Evolutionary conservation across 35 echinoderm and acorn worm species (phyloP).

Genomic region (Chiridota heheva): DNA sequence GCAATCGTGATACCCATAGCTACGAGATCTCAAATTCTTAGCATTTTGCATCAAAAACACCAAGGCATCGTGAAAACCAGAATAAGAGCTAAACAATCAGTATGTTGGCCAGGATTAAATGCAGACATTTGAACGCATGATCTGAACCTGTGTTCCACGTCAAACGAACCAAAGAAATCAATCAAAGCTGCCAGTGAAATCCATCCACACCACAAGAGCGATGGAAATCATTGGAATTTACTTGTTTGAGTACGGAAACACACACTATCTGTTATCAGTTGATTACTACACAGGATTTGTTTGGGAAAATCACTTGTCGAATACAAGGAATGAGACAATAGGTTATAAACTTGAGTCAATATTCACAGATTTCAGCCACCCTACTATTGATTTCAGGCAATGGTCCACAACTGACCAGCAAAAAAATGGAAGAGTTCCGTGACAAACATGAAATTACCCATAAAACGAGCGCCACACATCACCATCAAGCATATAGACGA

Average conservation of each 20-base stretch:
- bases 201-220: constrained; percentile 9
- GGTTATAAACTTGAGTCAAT: constrained; percentile 16
- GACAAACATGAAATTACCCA: constrained; percentile 29
- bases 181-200: constrained; percentile 33
- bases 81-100: constrained; percentile 28
- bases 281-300: constrained; percentile 31
- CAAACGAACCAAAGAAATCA: constrained; percentile 30
- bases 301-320: constrained; percentile 18
- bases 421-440: constrained; percentile 30
- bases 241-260: constrained; percentile 27
- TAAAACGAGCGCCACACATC: constrained; percentile 25
- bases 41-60: constrained; percentile 33
- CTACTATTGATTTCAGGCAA: constrained; percentile 40
- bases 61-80: constrained; percentile 35
- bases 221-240: constrained; percentile 40
- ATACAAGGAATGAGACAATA: constrained; percentile 18
- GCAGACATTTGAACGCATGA: constrained; percentile 39
- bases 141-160: constrained; percentile 19
- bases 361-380: constrained; percentile 34
- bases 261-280: constrained; percentile 27
- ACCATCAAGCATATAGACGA: constrained; percentile 33
- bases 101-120: constrained; percentile 11
- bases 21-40: constrained; percentile 15
- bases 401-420: constrained; percentile 28
- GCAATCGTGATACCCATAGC: constrained; percentile 7